Percentiles rank a stretch among this genome's conserved stretches.
phyloP scores from a whole-genome alignment of 2,797 vertebrate genomes.

The Pangasius sanitwongsei region DNA sequence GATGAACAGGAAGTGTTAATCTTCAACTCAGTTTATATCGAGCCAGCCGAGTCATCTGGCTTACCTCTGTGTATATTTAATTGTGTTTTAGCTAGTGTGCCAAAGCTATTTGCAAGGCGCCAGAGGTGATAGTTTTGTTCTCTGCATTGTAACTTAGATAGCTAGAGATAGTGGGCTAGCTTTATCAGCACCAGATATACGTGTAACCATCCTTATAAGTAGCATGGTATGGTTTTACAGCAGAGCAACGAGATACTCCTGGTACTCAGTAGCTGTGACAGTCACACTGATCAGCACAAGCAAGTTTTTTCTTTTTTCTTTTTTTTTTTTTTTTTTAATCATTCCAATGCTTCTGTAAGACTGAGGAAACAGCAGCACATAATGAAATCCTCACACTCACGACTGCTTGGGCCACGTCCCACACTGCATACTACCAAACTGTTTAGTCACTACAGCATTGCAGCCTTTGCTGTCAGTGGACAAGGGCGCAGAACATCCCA shows the following conservation, averaged over 20 bases:
- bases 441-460: neutral
- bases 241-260: neutral
- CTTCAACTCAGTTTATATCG: neutral
- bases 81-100: neutral
- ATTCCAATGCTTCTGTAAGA: neutral
- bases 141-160: neutral
- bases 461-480: neutral
- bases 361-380: neutral
- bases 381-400: neutral
- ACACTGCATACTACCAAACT: neutral
- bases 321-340: neutral
- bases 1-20: neutral
- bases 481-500: neutral
- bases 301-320: neutral
- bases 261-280: neutral
- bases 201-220: neutral
- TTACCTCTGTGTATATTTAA: neutral
- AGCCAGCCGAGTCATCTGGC: neutral
- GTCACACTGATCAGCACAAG: neutral
- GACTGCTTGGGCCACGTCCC: neutral
- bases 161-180: neutral
- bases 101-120: neutral
- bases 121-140: neutral
- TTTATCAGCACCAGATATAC: neutral
- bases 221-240: neutral